Base-by-base conservation (phyloP, 1,140 invertebrate species). In the Papilio aristodemus region DNA sequence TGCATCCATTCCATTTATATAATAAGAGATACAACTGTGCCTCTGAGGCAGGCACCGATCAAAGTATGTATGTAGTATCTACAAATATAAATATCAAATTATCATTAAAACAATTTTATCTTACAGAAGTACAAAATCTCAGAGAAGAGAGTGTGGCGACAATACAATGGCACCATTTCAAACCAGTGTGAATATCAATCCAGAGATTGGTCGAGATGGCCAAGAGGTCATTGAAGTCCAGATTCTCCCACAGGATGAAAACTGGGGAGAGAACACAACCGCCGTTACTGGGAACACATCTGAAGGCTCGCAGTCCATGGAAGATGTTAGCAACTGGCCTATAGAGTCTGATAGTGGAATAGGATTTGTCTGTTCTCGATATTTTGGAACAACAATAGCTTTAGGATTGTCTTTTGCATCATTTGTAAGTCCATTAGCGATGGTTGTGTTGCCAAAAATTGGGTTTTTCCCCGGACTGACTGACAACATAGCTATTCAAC, bases 231-330 rank as follows among this genome's bases (percentile, higher is more conserved):
- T 97, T 46, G 96, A 97, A 91, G 97, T 98, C 58, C 97, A 98
- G 91, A 98, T 98, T 72, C 88, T 99, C 46, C 97, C 97, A 0
- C 95, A 98, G 91, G 98, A 99, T 93, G 98, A 99, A 82, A 98
- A 98, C 85, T 99, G 98, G 98, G 98, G 97, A 38, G 98, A 99
- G 91, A 99, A 98, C 81, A 99, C 97, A 0, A 99, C 98, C 4
- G 98, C 97, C 0, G 95, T 99, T 22, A 99, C 98, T 4, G 98
- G 98, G 14, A 98, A 98, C 79, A 99, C 98, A 2, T 99, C 97
- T 0, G 98, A 99, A 85, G 95, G 96, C 71, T 98, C 97, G 1
- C 95, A 97, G 72, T 99, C 98, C 0, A 96, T 97, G 78, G 97
- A 99, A 85, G 97, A 98, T 88, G 94, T 95, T 0, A 95, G 95